phyloP scores from a whole-genome alignment of 2,113 vertebrate species.

The Epinephelus fuscoguttatus region DNA sequence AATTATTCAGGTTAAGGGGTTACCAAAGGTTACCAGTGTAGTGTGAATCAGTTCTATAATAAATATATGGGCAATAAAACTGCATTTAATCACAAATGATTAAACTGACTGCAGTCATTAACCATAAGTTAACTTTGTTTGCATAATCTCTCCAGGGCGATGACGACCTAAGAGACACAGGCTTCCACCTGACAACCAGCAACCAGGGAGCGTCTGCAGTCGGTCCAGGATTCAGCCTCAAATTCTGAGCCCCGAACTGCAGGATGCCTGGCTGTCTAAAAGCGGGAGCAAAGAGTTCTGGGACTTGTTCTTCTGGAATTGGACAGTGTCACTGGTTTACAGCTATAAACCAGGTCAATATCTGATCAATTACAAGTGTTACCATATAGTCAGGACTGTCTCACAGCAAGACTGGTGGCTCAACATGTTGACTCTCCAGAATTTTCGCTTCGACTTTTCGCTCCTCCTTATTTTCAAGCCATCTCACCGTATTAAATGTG shows the following conservation, averaged over 20 bases:
- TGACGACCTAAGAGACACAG: conserved; percentile 95
- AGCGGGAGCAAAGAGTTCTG: conserved; percentile 36
- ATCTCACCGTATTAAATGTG: conserved; percentile 32
- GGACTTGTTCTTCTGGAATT: conserved; percentile 43
- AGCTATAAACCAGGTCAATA: conserved; percentile 28
- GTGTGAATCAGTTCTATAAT: conserved; percentile 12
- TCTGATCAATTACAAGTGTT: conserved; percentile 50
- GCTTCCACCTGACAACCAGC: conserved; percentile 96
- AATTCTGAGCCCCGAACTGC: conserved; percentile 85
- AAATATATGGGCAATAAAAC: conserved; percentile 13
- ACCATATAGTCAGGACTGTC: conserved; percentile 69
- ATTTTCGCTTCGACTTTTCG: not conserved
- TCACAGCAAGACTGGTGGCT: conserved; percentile 68
- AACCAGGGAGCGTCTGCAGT: conserved; percentile 96
- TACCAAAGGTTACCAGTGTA: conserved; percentile 28
- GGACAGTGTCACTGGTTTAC: conserved; percentile 43
- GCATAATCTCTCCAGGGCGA: conserved; percentile 86
- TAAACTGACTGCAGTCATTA: not conserved
- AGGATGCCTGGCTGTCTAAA: not conserved
- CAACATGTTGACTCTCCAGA: conserved; percentile 25
- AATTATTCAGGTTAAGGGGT: not conserved
- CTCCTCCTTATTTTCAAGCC: conserved; percentile 23
- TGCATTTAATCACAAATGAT: not conserved
- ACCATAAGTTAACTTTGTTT: not conserved
- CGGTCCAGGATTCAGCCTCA: conserved; percentile 97